Base-by-base conservation (phyloP, 2,888 invertebrate species). In the Parnassius orleans region DNA sequence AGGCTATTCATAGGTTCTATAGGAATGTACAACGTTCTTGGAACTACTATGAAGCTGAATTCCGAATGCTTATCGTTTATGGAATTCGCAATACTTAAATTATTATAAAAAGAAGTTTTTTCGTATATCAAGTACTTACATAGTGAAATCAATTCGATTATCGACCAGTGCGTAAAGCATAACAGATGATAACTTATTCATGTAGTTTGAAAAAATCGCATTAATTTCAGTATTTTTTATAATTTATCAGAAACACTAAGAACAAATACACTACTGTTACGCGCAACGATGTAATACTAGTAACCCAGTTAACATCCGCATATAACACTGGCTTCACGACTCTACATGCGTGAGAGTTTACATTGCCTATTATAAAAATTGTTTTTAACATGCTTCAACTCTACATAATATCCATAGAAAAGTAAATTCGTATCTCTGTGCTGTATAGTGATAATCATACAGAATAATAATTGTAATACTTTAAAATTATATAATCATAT, bases 81-180 rank as follows among this genome's bases (percentile, higher is more conserved):
- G 7, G 33, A 33, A 33, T 33, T 5, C 7, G 33, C 7, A 33
- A 24, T 7, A 33, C 33, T 3, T 24, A 12, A 47, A 62, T 62
- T 54, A 63, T 19, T 51, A 50, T 9, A 54, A 44, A 57, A 62
- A 11, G 9, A 15, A 2, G 58, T n/a, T 42, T 7, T 52, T 9
- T 53, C 53, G 33, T 65, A 24, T 52, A 54, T 50, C 10, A 61
- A 65, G 24, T n/a, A 60, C 19, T 19, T 19, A 19, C 63, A 24
- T 15, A 69, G 72, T 69, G 72, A 74, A 72, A 76, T 73, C 67
- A 69, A 61, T 65, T 65, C 57, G 57, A 65, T 51, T 54, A 60
- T 63, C 59, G 63, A 73, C 53, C 64, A 66, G 69, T 70, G 70
- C 73, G 65, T 73, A 68, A 57, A 73, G 70, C 71, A 67, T 69